Base-by-base conservation (phyloP, 2,797 vertebrate species). In the Poecilia picta region DNA sequence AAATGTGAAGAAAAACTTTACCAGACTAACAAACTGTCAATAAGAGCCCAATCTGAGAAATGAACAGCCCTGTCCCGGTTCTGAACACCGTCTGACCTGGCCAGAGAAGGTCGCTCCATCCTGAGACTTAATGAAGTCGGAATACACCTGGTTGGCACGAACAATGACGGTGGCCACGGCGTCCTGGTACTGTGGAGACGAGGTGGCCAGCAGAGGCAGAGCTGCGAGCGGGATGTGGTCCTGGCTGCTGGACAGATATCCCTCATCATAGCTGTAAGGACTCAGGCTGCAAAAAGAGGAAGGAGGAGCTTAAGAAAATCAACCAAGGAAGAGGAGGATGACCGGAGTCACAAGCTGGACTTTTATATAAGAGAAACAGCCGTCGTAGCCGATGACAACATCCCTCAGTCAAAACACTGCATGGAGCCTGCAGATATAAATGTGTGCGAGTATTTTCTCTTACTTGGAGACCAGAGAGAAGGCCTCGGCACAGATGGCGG, bases 381-480 rank as follows among this genome's bases (percentile, higher is more conserved):
- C 53, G 8, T 68, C 13, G 43, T 28, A 81, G 76, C 53, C 45
- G 81, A 80, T 70, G 71, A 80, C 74, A 73, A 81, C 43, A 78
- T 43, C 45, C 28, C 45, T 71, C 7, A 49, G 43, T 80, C 36
- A 33, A 33, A 72, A 49, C 1, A 39, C 53, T 72, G 8, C 31
- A 53, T 51, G 49, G 41, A 77, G 77, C 62, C 16, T 71, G 72
- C 62, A 78, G 31, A 47, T 20, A n/a, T 70, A 75, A 75, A 68
- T 33, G 5, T 70, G 62, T 49, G 28, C 15, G 20, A 75, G 70
- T 46, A 79, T 53, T 33, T 76, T 47, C 53, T 80, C 96, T 97
- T 89, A 99, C 98, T 97, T 97, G 90, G 98, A 99, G 84, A 99
- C 97, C 43, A 99, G 94, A 1, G 97, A 97, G 91, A 99, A 99